Base-by-base conservation (phyloP, 2,888 invertebrate species). In the Chrysolina haemoptera region DNA sequence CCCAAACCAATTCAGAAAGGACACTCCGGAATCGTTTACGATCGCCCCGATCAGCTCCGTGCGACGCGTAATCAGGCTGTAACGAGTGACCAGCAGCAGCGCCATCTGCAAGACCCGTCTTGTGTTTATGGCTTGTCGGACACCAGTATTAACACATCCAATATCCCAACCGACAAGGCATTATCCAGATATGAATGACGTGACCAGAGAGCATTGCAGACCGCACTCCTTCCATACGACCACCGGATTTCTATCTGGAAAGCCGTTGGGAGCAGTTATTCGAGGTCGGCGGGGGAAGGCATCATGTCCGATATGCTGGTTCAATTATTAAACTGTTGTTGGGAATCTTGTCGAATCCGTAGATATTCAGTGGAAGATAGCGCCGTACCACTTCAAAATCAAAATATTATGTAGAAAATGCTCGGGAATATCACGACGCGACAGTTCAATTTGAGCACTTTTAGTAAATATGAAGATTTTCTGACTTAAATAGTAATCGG, bases 141-240 rank as follows among this genome's bases (percentile, higher is more conserved):
- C 87, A 87, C 85, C 84, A 84, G 87, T 87, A 88, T 88, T 88
- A 88, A 88, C 88, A 88, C 88, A 87, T 88, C 88, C 87, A 87
- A 87, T 87, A 87, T 86, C 86, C 84, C 78, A 82, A 67, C 83
- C 85, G 86, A 87, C 87, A 86, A 85, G 87, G 86, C 87, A 86
- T 87, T 87, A 87, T 82, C 85, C 85, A 86, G 87, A 87, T 88
- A 88, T 87, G 88, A 87, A 88, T 88, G 88, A 88, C 88, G 88
- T 88, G 88, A 88, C 87, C 85, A 83, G 83, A 78, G 59, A 59
- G 59, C 59, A 27, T 27, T 59, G 59, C 59, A 59, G 59, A 59
- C 59, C 59, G n/a, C 83, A 80, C 77, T 80, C 79, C 77, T 76
- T 77, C 75, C 70, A 78, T 77, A 78, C 67, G 76, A 76, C 77